phyloP scores from a whole-genome alignment of 2,797 vertebrate genomes.

The Catamblyrhynchus diadema region DNA sequence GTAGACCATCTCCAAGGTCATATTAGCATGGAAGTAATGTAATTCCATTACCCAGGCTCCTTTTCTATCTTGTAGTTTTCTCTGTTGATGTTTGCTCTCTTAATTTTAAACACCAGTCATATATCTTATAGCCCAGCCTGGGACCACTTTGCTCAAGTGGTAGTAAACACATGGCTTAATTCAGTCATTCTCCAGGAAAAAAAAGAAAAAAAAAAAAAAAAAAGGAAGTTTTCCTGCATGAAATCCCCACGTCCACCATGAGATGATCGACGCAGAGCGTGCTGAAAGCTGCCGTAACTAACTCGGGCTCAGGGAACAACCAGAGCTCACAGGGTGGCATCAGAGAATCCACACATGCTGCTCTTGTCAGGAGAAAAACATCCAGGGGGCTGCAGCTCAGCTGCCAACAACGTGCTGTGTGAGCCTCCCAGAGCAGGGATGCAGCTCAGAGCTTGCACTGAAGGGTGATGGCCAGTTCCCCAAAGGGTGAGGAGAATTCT shows the following conservation, averaged over 20 bases:
- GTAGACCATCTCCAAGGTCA: constrained; percentile 36
- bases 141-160: constrained; percentile 15
- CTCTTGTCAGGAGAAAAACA: background rate
- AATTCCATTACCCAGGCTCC: background rate
- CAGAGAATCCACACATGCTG: background rate
- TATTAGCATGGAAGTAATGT: background rate
- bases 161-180: background rate
- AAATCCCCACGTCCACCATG: background rate
- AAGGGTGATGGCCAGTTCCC: background rate
- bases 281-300: background rate
- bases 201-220: accelerated
- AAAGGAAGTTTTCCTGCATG: background rate
- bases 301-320: background rate
- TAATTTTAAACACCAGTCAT: background rate
- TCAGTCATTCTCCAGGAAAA: background rate
- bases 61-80: background rate
- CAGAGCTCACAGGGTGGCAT: background rate
- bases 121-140: constrained; percentile 13
- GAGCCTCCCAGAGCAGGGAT: background rate
- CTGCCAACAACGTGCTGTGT: accelerated
- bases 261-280: accelerated
- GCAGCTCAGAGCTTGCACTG: background rate
- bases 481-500: background rate
- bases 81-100: background rate
- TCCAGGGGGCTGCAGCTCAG: background rate